These are phyloP conservation scores for Barnardius zonarius DNA, from an alignment of 2,113 vertebrate genomes.

Conservation along the genomic window DNA sequence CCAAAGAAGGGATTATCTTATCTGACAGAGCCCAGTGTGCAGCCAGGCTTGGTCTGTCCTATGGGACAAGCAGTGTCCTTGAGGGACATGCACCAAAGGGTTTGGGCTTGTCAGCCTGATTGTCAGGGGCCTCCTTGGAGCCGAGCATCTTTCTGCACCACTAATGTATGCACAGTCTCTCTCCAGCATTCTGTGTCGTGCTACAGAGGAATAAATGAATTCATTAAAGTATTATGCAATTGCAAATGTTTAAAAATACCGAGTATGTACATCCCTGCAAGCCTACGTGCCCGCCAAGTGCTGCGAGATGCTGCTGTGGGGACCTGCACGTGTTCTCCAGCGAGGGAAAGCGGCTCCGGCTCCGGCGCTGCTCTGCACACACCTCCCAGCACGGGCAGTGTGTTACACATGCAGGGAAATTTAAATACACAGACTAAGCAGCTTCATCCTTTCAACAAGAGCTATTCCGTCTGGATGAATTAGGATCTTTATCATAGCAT, in stretches of 20 bases:
- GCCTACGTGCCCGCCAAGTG: background rate
- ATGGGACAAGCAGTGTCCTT: background rate
- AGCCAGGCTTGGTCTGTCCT: background rate
- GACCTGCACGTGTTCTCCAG: background rate
- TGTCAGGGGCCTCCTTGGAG: background rate
- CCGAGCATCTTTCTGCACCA: background rate
- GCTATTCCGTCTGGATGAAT: background rate
- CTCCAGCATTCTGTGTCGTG: background rate
- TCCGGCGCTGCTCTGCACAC: background rate
- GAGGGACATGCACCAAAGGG: background rate
- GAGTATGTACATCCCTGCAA: background rate
- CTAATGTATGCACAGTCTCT: background rate
- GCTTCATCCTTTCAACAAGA: background rate
- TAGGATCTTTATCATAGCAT: background rate
- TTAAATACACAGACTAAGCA: background rate
- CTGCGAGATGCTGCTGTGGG: background rate
- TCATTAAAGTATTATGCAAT: slow-evolving; percentile 8
- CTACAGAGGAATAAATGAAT: slow-evolving; percentile 3
- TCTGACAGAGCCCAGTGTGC: background rate
- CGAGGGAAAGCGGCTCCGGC: background rate
- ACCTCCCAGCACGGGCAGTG: background rate
- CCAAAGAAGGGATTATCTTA: background rate
- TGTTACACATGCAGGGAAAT: background rate
- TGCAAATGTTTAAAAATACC: slow-evolving; percentile 25
- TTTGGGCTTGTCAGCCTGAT: background rate